Base-by-base conservation (phyloP, 2,797 vertebrate genomes). In the Microcaecilia unicolor region DNA sequence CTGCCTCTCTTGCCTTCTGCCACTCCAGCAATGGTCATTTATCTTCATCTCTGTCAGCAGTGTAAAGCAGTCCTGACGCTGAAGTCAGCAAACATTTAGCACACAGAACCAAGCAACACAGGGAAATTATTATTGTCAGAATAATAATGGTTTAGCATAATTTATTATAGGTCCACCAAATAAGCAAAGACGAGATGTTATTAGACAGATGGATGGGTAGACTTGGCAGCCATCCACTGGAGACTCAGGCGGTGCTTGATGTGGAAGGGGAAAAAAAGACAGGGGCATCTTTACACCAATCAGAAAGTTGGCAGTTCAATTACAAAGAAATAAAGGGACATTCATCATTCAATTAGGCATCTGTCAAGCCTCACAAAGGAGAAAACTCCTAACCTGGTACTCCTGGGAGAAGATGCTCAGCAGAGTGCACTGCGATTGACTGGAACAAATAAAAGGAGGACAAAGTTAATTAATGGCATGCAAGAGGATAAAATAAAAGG, bases 341-440 rank as follows among this genome's bases (percentile, higher is more conserved):
- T 99, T 99, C 96, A 99, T 99, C 96, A 98, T 99, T 98, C 96
- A 98, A 99, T 99, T 99, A 99, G 94, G 94, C 93, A 97, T 90
- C 96, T 99, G 96, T 99, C 96, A 98, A 83, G 86, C 88, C 90
- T 91, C 92, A 99, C 94, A 98, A 98, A 97, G 89, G 86, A 93
- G 92, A 94, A 98, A 99, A 98, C 91, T 98, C 99, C 94, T 94
- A 96, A 98, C 96, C 94, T 98, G 95, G 90, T 97, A 98, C 94
- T 99, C 94, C 91, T 91, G 95, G 92, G 94, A 99, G 93, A 99
- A 97, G 95, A 99, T 95, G 93, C 94, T 99, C 94, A 95, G 92
- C 92, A 97, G 93, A 95, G 93, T 97, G 90, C 95, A 97, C 92
- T 94, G 89, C 89, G 92, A 97, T 91, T 97, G 95, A 96, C 95